A percentile compares a stretch with the other conserved stretches of the same genome.
phyloP scores from a whole-genome alignment of 2,113 vertebrate genomes.

The Bucco capensis region DNA sequence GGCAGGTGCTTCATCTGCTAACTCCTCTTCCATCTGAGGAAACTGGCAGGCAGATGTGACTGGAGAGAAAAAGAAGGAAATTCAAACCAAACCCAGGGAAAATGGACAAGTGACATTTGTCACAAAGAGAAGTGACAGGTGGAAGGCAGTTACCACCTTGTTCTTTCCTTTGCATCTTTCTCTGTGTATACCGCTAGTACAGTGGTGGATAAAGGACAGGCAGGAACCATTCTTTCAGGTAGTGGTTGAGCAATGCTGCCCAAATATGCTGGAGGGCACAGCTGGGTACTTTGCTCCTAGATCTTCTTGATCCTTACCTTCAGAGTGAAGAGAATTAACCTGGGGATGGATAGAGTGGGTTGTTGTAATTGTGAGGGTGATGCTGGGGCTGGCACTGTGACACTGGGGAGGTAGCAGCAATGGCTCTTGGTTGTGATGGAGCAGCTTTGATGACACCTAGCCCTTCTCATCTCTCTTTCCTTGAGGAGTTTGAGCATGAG shows the following conservation, averaged over 20 bases:
- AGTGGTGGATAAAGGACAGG: background rate
- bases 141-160: fast-evolving
- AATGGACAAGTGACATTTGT: background rate
- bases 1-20: background rate
- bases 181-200: too few species aligned
- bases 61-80: background rate
- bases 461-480: background rate
- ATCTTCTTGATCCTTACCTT: background rate
- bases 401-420: background rate
- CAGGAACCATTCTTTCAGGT: background rate
- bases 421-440: background rate
- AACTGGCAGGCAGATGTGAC: background rate
- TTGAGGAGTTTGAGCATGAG: background rate
- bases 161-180: background rate
- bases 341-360: background rate
- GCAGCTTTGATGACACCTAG: background rate
- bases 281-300: background rate
- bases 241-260: background rate
- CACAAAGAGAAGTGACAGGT: background rate
- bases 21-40: background rate
- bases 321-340: background rate
- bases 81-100: background rate
- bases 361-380: background rate
- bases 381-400: background rate
- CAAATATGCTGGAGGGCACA: background rate